These are phyloP conservation scores for Nibea albiflora DNA, from an alignment of 2,113 vertebrate genomes.

Conservation along the genomic window DNA sequence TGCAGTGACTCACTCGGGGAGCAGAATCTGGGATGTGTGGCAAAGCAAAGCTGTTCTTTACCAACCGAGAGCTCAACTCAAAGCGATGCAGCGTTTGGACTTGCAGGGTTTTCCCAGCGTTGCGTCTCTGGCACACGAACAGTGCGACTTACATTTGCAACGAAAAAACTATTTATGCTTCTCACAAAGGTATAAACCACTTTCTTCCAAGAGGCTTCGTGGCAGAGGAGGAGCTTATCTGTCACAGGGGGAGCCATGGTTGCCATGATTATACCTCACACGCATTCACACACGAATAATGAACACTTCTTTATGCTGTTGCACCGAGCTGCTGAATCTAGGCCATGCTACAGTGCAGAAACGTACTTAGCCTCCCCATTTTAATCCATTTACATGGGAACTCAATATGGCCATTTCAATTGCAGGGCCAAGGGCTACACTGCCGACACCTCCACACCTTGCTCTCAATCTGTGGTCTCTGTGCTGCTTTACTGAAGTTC, in stretches of 20 bases:
- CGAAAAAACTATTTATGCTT: slow-evolving; percentile 30
- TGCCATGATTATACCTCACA: slow-evolving; percentile 50
- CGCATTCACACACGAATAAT: slow-evolving; percentile 19
- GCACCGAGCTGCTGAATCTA: slow-evolving; percentile 43
- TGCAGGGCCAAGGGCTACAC: slow-evolving; percentile 37
- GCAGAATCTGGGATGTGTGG: slow-evolving; percentile 25
- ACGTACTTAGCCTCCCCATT: slow-evolving; percentile 51
- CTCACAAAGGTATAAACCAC: slow-evolving; percentile 28
- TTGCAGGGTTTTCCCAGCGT: not conserved
- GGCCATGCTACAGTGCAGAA: slow-evolving; percentile 48
- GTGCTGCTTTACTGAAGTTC: slow-evolving; percentile 13
- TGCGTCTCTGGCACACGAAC: slow-evolving; percentile 22
- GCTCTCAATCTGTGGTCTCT: slow-evolving; percentile 11
- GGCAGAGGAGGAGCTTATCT: slow-evolving; percentile 49
- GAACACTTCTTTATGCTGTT: slow-evolving; percentile 23
- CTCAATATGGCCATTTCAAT: slow-evolving; percentile 53
- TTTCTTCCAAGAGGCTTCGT: slow-evolving; percentile 15
- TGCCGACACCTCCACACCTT: not conserved
- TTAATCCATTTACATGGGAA: slow-evolving; percentile 70
- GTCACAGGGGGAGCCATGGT: slow-evolving; percentile 39
- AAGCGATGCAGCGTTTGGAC: slow-evolving; percentile 6
- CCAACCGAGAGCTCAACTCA: slow-evolving; percentile 19
- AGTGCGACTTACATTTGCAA: slow-evolving; percentile 5
- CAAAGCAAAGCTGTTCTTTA: slow-evolving; percentile 38
- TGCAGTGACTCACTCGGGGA: slow-evolving; percentile 46